phyloP scores from a whole-genome alignment of 2,113 vertebrate species.

The Cottus gobio region DNA sequence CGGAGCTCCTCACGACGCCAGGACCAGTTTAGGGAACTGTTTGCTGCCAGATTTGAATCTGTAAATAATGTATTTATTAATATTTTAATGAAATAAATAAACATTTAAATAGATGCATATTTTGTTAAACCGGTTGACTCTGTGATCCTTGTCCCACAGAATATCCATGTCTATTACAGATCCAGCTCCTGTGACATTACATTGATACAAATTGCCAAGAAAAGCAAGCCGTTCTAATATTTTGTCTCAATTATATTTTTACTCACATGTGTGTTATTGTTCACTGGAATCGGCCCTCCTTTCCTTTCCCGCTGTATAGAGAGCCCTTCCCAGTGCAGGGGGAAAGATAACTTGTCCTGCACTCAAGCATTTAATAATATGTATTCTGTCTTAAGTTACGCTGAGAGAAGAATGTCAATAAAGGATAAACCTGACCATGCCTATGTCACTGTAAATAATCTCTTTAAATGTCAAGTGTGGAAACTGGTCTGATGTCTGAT shows the following conservation, averaged over 20 bases:
- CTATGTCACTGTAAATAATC: background rate
- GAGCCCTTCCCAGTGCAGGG: background rate
- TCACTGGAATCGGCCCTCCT: too few species aligned
- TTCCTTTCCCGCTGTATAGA: too few species aligned
- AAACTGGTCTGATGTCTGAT: slow-evolving; percentile 12
- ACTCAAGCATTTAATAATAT: background rate
- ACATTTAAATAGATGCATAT: background rate
- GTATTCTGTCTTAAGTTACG: background rate
- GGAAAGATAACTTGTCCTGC: background rate
- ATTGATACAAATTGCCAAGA: background rate
- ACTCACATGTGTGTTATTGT: background rate
- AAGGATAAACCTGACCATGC: background rate
- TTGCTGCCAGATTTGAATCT: background rate
- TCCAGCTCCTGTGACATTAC: background rate
- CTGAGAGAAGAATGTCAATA: background rate
- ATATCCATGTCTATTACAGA: background rate
- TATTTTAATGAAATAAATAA: background rate
- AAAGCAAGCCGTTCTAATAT: background rate
- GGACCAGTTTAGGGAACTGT: background rate
- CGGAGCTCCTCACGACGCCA: background rate
- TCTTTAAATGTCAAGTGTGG: background rate
- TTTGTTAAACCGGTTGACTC: background rate
- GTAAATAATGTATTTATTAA: background rate
- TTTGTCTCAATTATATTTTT: background rate
- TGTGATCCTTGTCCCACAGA: background rate